Evolutionary conservation across 2,888 invertebrate genomes (phyloP).

Genomic region (Protodeltote pygarga): DNA sequence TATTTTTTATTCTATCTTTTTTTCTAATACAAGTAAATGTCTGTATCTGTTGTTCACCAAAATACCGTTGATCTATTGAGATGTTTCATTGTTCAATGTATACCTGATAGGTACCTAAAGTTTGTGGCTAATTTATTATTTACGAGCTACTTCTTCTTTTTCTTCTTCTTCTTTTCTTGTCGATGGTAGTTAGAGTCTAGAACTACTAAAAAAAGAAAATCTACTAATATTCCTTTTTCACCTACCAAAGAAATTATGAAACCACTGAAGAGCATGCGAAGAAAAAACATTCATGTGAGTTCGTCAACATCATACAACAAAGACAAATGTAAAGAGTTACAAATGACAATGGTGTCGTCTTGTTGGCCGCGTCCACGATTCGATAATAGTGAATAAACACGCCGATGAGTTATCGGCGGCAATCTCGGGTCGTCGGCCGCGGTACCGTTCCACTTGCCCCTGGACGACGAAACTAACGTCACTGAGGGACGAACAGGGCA

Average conservation of each 20-base stretch:
- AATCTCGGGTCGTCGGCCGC: constrained; percentile 85
- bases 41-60: constrained; percentile 16
- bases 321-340: constrained; percentile 48
- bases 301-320: constrained; percentile 48
- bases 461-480: constrained; percentile 77
- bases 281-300: constrained; percentile 33
- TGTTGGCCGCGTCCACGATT: constrained; percentile 51
- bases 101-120: too few relatives aligned
- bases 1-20: constrained; percentile 5
- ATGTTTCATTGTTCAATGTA: too few relatives aligned
- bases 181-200: too few relatives aligned
- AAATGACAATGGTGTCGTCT: constrained; percentile 49
- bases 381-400: constrained; percentile 84
- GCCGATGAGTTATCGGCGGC: constrained; percentile 82
- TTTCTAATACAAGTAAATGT: not conserved
- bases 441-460: constrained; percentile 85
- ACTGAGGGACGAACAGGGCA: constrained; percentile 40
- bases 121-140: too few relatives aligned
- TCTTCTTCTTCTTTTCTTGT: too few relatives aligned
- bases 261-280: constrained; percentile 1
- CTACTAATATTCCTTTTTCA: too few relatives aligned
- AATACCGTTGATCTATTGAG: constrained; percentile 5
- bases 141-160: too few relatives aligned
- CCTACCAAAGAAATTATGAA: constrained; percentile 19
- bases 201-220: too few relatives aligned